Evolutionary conservation across 2,888 invertebrate genomes (phyloP).

Genomic region (Mantis religiosa): DNA sequence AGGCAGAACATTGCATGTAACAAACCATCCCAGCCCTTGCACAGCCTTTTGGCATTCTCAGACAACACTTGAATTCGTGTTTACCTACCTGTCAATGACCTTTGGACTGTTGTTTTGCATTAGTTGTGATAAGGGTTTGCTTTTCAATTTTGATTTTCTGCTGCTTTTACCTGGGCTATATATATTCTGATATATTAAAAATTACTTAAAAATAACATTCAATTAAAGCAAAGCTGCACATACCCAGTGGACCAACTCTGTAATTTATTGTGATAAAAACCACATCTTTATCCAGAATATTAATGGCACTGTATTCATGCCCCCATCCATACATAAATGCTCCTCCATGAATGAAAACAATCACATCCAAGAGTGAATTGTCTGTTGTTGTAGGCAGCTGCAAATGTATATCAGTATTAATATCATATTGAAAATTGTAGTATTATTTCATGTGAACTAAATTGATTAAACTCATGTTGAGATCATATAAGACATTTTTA

Average conservation of each 20-base stretch:
- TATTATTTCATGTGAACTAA: background rate
- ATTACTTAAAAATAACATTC: too few species aligned
- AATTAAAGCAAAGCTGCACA: background rate
- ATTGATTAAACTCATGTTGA: background rate
- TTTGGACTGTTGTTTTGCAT: too few species aligned
- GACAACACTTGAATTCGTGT: too few species aligned
- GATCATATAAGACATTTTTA: too few species aligned
- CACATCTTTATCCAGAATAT: constrained; percentile 22
- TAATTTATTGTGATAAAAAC: constrained; percentile 25
- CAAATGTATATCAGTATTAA: background rate
- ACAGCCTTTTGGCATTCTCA: too few species aligned
- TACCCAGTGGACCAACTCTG: constrained; percentile 23
- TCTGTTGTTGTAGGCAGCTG: constrained; percentile 35
- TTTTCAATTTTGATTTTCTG: too few species aligned
- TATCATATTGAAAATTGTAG: background rate
- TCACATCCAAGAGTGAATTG: constrained; percentile 53
- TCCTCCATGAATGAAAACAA: constrained; percentile 64
- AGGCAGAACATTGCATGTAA: too few species aligned
- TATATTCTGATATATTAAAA: too few species aligned
- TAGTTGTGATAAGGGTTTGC: too few species aligned
- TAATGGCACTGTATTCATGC: constrained; percentile 48
- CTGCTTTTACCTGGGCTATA: too few species aligned
- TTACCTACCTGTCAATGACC: too few species aligned
- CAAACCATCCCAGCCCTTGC: too few species aligned
- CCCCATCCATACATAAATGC: constrained; percentile 66